These are phyloP conservation scores for Amphimedon queenslandica DNA, from an alignment of 37 sponge, comb jelly and placozoan genomes.

Conservation along the genomic window DNA sequence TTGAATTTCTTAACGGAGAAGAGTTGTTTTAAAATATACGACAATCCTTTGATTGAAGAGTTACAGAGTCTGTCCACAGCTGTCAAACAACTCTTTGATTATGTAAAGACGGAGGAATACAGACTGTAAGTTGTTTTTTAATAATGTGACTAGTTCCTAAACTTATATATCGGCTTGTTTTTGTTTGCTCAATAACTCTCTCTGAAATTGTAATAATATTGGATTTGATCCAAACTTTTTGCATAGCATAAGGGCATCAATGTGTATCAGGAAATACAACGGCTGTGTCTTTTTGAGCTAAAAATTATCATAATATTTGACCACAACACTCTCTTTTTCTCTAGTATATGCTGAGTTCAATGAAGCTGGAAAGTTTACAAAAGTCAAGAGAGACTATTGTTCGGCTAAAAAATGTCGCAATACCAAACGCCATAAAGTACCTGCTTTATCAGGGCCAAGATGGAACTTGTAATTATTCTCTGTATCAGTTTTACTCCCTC, in stretches of 20 bases:
- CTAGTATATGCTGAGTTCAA: conserved; percentile 3
- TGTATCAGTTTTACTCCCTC: too few relatives aligned
- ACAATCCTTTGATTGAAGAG: conserved; percentile 75
- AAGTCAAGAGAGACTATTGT: conserved; percentile 46
- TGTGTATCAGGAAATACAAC: too few relatives aligned
- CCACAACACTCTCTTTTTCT: too few relatives aligned
- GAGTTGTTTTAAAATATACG: conserved; percentile 40
- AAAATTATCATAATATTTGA: too few relatives aligned
- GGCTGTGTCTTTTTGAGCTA: too few relatives aligned
- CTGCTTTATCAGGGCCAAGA: background rate
- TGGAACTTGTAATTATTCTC: too few relatives aligned
- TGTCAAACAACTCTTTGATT: conserved; percentile 71
- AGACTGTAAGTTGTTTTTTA: conserved; percentile 48
- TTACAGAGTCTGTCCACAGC: conserved; percentile 24
- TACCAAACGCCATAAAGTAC: conserved; percentile 38
- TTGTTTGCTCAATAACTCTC: too few relatives aligned
- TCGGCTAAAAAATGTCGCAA: conserved; percentile 62
- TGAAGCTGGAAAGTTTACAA: conserved; percentile 9
- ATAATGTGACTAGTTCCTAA: too few relatives aligned
- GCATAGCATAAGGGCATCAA: too few relatives aligned
- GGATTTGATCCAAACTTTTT: too few relatives aligned
- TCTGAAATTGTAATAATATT: too few relatives aligned
- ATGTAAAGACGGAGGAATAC: conserved; percentile 72
- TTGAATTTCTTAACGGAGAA: conserved; percentile 34
- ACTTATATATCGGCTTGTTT: too few relatives aligned